Evolutionary conservation across 1,140 invertebrate genomes (phyloP).

Genomic region (Philopotamus ludificatus): DNA sequence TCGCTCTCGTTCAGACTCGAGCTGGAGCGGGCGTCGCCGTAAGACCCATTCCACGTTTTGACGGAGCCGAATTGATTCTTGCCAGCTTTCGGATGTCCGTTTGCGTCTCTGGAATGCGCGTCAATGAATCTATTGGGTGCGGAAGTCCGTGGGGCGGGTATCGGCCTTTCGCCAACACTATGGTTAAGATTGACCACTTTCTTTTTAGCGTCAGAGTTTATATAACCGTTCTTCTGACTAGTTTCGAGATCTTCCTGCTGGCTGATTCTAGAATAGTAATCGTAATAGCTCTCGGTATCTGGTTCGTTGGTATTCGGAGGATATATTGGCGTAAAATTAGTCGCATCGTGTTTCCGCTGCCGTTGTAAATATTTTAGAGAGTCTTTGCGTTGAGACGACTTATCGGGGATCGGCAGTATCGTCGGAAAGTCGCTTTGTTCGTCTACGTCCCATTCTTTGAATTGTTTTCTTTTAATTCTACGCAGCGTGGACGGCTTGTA

Average conservation of each 20-base stretch:
- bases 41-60: slow-evolving; percentile 3
- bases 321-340: slow-evolving; percentile 50
- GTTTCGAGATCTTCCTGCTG: slow-evolving; percentile 50
- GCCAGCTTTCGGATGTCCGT: slow-evolving; percentile 35
- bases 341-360: slow-evolving; percentile 51
- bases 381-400: slow-evolving; percentile 51
- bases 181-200: neutral
- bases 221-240: slow-evolving; percentile 4
- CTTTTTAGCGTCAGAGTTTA: slow-evolving; percentile 12
- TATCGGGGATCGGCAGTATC: slow-evolving; percentile 40
- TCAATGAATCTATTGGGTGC: slow-evolving; percentile 4
- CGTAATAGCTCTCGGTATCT: slow-evolving; percentile 55
- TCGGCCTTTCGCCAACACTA: slow-evolving; percentile 15
- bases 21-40: slow-evolving; percentile 13
- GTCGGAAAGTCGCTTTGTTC: slow-evolving; percentile 48
- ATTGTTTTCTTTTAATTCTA: slow-evolving; percentile 54
- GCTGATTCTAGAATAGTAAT: slow-evolving; percentile 55
- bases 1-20: slow-evolving; percentile 19
- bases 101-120: slow-evolving; percentile 14
- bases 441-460: slow-evolving; percentile 58
- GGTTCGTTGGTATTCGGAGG: slow-evolving; percentile 46
- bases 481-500: slow-evolving; percentile 58
- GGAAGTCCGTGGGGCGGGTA: slow-evolving; percentile 32
- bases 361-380: slow-evolving; percentile 55
- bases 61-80: slow-evolving; percentile 5